Conservation (phyloP, 2,888 invertebrate genomes). For the Hecatera dysodea region DNA sequence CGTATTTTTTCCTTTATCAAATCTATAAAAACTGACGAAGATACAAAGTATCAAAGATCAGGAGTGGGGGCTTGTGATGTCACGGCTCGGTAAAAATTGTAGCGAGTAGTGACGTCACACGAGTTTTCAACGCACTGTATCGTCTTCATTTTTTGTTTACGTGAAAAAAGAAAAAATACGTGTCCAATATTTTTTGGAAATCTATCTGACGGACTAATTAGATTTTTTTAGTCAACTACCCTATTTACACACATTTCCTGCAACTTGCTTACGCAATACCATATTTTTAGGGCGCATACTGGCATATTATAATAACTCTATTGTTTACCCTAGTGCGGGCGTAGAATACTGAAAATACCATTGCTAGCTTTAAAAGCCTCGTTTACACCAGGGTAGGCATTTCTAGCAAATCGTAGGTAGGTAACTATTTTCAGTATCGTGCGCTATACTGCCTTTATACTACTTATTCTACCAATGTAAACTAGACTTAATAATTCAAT, state of each 20-base stretch:
- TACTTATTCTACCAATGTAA: background rate
- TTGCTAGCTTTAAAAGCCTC: background rate
- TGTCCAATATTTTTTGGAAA: no score
- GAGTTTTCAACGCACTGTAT: no score
- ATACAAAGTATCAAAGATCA: no score
- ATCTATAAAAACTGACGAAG: no score
- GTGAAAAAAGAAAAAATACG: no score
- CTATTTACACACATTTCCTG: constrained; percentile 13
- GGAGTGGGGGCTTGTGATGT: no score
- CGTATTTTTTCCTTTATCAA: no score
- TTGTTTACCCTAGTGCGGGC: background rate
- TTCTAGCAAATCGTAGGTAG: no score
- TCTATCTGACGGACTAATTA: no score
- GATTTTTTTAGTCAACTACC: constrained; percentile 21
- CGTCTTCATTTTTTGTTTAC: no score
- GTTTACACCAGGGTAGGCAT: background rate
- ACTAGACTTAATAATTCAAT: constrained; percentile 11
- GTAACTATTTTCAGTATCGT: background rate
- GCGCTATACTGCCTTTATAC: background rate
- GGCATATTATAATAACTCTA: background rate
- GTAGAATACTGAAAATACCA: background rate
- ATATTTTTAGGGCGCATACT: background rate
- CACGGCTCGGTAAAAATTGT: no score
- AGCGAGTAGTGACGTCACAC: no score
- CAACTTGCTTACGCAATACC: constrained; percentile 14